phyloP scores from a whole-genome alignment of 2,888 invertebrate species.

The Steromphala cineraria region DNA sequence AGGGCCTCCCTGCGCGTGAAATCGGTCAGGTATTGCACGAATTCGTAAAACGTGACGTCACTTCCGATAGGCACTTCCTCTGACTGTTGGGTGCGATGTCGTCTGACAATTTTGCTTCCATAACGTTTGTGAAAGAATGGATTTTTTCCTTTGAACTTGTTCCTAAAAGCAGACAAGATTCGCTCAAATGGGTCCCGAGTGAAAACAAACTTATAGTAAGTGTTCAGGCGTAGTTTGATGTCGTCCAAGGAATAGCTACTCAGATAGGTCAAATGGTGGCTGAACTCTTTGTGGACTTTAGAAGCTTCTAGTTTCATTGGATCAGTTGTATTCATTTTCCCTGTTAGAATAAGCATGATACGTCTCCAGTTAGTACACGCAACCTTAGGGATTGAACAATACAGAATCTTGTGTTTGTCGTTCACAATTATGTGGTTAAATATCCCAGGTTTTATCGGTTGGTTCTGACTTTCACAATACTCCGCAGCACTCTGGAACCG shows the following conservation, averaged over 20 bases:
- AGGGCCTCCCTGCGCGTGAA: conserved; percentile 62
- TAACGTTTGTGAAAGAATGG: conserved; percentile 78
- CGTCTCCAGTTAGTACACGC: conserved; percentile 97
- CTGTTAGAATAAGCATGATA: conserved; percentile 87
- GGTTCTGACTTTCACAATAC: too few relatives aligned
- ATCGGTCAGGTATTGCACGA: conserved; percentile 86
- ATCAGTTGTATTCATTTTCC: conserved; percentile 70
- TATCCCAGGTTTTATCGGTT: background rate
- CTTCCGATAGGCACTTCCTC: conserved; percentile 78
- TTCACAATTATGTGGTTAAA: conserved; percentile 76
- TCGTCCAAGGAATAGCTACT: conserved; percentile 76
- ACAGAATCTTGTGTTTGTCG: conserved; percentile 87
- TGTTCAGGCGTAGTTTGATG: conserved; percentile 82
- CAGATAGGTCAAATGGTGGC: conserved; percentile 52
- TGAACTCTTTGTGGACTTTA: conserved; percentile 55
- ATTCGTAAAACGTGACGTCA: conserved; percentile 91
- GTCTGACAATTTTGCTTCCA: conserved; percentile 85
- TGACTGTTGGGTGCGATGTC: conserved; percentile 84
- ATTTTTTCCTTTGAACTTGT: conserved; percentile 83
- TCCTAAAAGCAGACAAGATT: conserved; percentile 90
- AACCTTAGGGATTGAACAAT: conserved; percentile 93
- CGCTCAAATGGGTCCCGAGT: conserved; percentile 94
- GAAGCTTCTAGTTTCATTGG: conserved; percentile 50
- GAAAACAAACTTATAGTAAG: conserved; percentile 89
- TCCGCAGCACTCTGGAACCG: too few relatives aligned